These are phyloP conservation scores for Alces alces DNA, from an alignment of 2,113 vertebrate genomes.

Conservation along the genomic window DNA sequence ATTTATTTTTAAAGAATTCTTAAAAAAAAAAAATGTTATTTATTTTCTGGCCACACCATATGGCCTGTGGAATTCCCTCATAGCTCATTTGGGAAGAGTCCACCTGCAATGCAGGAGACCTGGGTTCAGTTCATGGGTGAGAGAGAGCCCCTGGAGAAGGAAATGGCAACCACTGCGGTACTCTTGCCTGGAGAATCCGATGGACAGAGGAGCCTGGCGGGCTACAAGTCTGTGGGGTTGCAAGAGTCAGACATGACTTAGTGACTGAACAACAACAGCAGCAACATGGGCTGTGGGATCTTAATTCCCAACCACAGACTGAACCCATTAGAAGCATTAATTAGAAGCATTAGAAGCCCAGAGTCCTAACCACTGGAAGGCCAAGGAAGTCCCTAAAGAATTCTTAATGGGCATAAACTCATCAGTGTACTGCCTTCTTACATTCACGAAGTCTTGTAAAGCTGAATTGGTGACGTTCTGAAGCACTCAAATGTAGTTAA, in stretches of 20 bases:
- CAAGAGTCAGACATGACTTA: neutral
- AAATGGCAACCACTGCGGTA: neutral
- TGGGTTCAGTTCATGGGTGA: neutral
- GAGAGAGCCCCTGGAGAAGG: neutral
- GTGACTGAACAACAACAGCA: neutral
- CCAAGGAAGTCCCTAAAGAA: neutral
- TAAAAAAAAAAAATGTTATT: neutral
- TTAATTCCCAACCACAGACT: neutral
- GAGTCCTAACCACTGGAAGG: neutral
- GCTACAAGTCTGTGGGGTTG: neutral
- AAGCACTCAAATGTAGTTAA: neutral
- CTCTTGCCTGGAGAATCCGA: neutral
- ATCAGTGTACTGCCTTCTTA: no score
- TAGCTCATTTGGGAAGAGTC: neutral
- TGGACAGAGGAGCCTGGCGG: neutral
- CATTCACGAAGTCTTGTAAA: neutral
- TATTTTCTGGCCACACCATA: neutral
- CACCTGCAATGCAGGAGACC: neutral
- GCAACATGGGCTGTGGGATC: neutral
- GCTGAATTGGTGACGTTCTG: neutral
- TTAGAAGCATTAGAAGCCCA: neutral
- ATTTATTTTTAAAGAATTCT: neutral
- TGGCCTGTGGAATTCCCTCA: neutral
- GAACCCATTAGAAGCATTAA: neutral
- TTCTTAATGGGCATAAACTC: neutral